Evolutionary conservation across 2,888 invertebrate genomes (phyloP).

Genomic region (Eupithecia exiguata): DNA sequence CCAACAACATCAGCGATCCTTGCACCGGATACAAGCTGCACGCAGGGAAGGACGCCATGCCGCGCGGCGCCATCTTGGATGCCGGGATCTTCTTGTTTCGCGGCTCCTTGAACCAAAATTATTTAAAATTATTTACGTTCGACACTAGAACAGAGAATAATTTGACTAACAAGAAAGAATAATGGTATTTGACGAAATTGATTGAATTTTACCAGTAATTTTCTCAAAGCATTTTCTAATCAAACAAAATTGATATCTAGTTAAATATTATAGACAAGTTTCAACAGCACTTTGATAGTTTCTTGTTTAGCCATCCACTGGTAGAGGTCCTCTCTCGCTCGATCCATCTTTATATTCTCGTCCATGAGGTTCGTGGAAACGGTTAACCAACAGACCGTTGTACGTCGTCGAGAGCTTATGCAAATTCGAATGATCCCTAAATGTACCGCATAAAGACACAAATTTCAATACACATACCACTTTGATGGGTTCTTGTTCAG

Average conservation of each 20-base stretch:
- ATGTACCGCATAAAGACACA: neutral
- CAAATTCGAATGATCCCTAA: neutral
- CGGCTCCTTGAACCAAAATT: constrained; percentile 64
- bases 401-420: neutral
- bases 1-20: constrained; percentile 92
- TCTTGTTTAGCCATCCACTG: constrained; percentile 98
- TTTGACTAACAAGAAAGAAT: too few species aligned
- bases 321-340: constrained; percentile 93
- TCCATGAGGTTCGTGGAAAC: constrained; percentile 79
- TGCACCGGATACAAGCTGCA: constrained; percentile 90
- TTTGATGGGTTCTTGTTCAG: constrained; percentile 90
- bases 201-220: neutral
- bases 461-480: constrained; percentile 53
- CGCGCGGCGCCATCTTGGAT: constrained; percentile 73
- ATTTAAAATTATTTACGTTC: neutral
- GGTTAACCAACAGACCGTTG: too few species aligned
- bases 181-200: too few species aligned
- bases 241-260: too few species aligned
- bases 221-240: too few species aligned
- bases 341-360: constrained; percentile 81
- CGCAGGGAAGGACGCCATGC: constrained; percentile 79
- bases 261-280: neutral
- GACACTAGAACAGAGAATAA: neutral
- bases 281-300: constrained; percentile 68
- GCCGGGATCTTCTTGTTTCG: constrained; percentile 79